phyloP scores from a whole-genome alignment of 2,888 invertebrate species.

The Apodemia duryi region DNA sequence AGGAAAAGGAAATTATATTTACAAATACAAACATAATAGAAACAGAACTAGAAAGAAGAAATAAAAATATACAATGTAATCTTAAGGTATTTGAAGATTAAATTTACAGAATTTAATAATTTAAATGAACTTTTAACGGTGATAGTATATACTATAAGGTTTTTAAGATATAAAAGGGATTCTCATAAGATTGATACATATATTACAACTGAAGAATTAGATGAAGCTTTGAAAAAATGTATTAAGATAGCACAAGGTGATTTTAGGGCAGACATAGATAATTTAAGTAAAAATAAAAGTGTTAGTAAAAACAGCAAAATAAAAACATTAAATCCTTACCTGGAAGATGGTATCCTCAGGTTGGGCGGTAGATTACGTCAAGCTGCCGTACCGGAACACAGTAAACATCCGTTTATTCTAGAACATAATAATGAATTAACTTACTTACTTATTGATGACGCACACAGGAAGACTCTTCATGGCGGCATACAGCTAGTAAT shows the following conservation, averaged over 20 bases:
- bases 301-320: conserved; percentile 25
- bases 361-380: conserved; percentile 20
- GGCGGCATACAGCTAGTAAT: conserved; percentile 27
- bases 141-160: not conserved
- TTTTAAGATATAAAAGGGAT: not conserved
- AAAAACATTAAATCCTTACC: conserved; percentile 30
- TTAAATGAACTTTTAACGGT: not conserved
- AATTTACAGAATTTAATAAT: not conserved
- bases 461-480: conserved; percentile 26
- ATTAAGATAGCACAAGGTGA: conserved; percentile 1
- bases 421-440: conserved; percentile 28
- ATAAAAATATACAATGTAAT: conserved; percentile 17
- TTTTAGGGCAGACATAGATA: not conserved
- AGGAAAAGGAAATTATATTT: conserved; percentile 18
- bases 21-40: not conserved
- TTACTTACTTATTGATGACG: conserved; percentile 30
- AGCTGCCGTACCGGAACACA: conserved; percentile 21
- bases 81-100: conserved; percentile 1
- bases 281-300: conserved; percentile 16
- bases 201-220: not conserved
- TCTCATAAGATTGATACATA: not conserved
- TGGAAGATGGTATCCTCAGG: conserved; percentile 24
- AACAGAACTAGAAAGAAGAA: not conserved
- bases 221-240: conserved; percentile 6
- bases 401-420: conserved; percentile 31